A percentile compares a stretch with the other conserved stretches of the same genome.
phyloP scores from a whole-genome alignment of 2,888 invertebrate species.

The Euzetes globulus region DNA sequence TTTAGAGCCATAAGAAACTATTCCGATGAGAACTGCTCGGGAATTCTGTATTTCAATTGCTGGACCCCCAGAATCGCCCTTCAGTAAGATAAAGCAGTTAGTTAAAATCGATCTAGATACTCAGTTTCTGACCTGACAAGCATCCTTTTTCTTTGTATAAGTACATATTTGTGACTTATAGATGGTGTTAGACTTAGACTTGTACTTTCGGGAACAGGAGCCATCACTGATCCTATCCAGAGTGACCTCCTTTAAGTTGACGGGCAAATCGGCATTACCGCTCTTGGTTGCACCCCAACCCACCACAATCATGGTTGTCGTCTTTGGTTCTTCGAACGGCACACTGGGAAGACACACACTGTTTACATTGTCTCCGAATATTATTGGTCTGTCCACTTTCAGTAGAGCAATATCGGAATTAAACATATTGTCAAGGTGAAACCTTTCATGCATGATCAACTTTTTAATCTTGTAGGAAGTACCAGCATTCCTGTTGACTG shows the following conservation, averaged over 20 bases:
- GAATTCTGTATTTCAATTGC: slow-evolving; percentile 32
- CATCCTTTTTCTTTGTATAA: background rate
- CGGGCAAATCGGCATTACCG: background rate
- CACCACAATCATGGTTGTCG: background rate
- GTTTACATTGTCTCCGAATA: background rate
- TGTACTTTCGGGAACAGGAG: background rate
- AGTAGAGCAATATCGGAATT: slow-evolving; percentile 9
- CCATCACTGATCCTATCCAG: background rate
- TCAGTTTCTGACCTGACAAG: background rate
- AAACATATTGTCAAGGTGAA: slow-evolving; percentile 6
- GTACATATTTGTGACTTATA: slow-evolving; percentile 11
- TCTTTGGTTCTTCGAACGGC: background rate
- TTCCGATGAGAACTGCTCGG: slow-evolving; percentile 37
- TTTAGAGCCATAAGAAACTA: slow-evolving; percentile 40
- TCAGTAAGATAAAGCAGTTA: background rate
- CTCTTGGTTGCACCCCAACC: background rate
- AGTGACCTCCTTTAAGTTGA: background rate
- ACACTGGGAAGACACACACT: background rate
- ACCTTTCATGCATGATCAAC: background rate
- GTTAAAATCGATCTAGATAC: background rate
- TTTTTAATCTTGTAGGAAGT: background rate
- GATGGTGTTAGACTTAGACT: background rate
- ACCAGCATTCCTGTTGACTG: background rate
- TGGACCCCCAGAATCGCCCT: slow-evolving; percentile 36
- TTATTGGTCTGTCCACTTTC: background rate